Percentiles rank a stretch among this genome's conserved stretches.
Evolutionary conservation across 2,113 vertebrate genomes (phyloP).

Genomic region (Tricholaema leucomelas): DNA sequence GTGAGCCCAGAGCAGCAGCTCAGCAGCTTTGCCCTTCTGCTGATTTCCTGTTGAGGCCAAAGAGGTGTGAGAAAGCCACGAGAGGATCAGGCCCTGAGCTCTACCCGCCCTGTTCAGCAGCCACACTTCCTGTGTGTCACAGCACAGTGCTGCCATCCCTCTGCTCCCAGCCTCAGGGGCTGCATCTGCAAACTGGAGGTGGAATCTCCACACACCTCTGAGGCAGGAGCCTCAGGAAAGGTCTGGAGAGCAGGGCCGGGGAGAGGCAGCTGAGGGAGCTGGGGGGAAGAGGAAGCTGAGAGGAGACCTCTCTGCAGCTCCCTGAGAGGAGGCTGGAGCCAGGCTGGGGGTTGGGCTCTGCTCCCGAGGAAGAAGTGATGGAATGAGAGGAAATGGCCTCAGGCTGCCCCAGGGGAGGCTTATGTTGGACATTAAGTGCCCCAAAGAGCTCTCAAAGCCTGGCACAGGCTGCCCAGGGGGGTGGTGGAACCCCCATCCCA

Average conservation of each 20-base stretch:
- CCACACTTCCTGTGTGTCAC: neutral
- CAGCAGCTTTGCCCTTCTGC: neutral
- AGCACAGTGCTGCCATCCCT: neutral
- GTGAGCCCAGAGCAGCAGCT: neutral
- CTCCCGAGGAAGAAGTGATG: too few relatives aligned
- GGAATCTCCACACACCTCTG: neutral
- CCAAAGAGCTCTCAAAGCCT: too few relatives aligned
- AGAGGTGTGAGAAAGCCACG: neutral
- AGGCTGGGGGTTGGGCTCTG: too few relatives aligned
- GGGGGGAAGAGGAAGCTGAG: too few relatives aligned
- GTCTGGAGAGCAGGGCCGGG: too few relatives aligned
- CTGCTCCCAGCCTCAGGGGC: neutral
- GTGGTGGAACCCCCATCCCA: too few relatives aligned
- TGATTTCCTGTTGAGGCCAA: slow-evolving; percentile 4
- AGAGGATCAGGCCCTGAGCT: neutral
- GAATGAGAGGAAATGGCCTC: too few relatives aligned
- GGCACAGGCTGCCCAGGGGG: too few relatives aligned
- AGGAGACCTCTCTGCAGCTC: too few relatives aligned
- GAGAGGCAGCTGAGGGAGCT: too few relatives aligned
- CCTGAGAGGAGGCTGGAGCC: too few relatives aligned
- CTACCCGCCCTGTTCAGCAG: neutral
- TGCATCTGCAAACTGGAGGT: neutral
- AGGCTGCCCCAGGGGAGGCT: neutral
- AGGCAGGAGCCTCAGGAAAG: neutral
- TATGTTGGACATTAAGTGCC: too few relatives aligned